Percentiles rank a stretch among this genome's conserved stretches.
These are phyloP conservation scores for Oryzias sinensis DNA, from an alignment of 2,797 vertebrate genomes.

Conservation along the genomic window DNA sequence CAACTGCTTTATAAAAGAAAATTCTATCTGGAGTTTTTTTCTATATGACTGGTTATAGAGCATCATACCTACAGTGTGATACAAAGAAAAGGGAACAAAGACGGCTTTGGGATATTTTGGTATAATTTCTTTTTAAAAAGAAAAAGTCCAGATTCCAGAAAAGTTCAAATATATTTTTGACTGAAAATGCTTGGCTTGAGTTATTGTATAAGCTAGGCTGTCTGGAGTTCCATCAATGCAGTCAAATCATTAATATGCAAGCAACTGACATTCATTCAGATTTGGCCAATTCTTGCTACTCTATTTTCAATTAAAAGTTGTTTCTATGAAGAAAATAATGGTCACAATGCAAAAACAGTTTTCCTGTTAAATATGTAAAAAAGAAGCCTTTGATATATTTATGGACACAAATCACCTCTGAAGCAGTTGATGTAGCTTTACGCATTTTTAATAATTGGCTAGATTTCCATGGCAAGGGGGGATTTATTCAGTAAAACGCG, in stretches of 20 bases:
- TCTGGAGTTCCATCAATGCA: slow-evolving; percentile 27
- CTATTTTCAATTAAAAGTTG: slow-evolving; percentile 11
- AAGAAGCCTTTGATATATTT: slow-evolving; percentile 57
- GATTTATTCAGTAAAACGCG: slow-evolving; percentile 62
- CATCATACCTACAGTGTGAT: too few species aligned
- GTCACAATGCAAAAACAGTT: slow-evolving; percentile 21
- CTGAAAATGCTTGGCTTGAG: too few species aligned
- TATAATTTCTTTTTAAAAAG: too few species aligned
- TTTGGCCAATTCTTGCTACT: neutral
- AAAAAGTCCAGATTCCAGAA: too few species aligned
- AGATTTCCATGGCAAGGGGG: slow-evolving; percentile 46
- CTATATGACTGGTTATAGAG: too few species aligned
- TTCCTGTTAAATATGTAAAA: slow-evolving; percentile 55
- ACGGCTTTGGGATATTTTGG: too few species aligned
- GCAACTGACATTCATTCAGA: slow-evolving; percentile 12
- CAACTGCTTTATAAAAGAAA: too few species aligned
- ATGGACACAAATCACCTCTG: slow-evolving; percentile 56
- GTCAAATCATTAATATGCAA: slow-evolving; percentile 1
- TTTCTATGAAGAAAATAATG: slow-evolving; percentile 37
- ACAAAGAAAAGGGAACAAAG: too few species aligned
- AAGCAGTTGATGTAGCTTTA: slow-evolving; percentile 40
- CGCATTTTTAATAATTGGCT: slow-evolving; percentile 57
- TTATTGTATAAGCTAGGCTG: slow-evolving; percentile 24
- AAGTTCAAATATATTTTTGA: too few species aligned
- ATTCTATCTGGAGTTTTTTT: too few species aligned